Percentiles rank a stretch among this genome's conserved stretches.
Evolutionary conservation across 2,797 vertebrate species (phyloP).

Genomic region (Helostoma temminkii): DNA sequence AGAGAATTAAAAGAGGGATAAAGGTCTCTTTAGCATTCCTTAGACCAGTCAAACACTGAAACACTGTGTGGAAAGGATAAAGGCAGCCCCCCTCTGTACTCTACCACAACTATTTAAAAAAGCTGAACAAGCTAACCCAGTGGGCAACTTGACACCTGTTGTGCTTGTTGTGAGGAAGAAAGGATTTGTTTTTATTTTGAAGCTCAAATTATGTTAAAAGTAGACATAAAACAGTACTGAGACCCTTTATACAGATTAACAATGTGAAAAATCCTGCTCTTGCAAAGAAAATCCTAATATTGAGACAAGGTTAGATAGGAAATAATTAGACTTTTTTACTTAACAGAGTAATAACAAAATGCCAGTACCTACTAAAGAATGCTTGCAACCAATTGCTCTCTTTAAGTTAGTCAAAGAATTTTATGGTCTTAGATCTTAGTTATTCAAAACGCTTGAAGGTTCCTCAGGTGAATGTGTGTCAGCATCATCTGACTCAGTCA

Average conservation of each 20-base stretch:
- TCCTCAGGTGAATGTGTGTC: background rate
- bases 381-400: background rate
- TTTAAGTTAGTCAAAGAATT: background rate
- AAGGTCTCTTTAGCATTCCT: constrained; percentile 70
- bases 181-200: background rate
- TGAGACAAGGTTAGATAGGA: too few relatives aligned
- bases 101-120: constrained; percentile 9
- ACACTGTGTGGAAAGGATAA: constrained; percentile 37
- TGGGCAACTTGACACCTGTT: constrained; percentile 36
- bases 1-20: constrained; percentile 40
- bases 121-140: constrained; percentile 28
- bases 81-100: constrained; percentile 11
- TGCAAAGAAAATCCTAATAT: too few relatives aligned
- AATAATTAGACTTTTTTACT: too few relatives aligned
- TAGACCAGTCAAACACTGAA: constrained; percentile 33
- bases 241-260: too few relatives aligned
- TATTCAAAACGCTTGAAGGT: too few relatives aligned
- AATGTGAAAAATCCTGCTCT: too few relatives aligned
- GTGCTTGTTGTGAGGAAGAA: background rate
- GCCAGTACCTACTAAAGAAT: background rate
- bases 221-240: constrained; percentile 1
- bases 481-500: background rate
- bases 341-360: background rate
- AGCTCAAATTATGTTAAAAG: background rate
- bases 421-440: too few relatives aligned